Evolutionary conservation across 1,140 invertebrate species (phyloP).

Genomic region (Anastatus disparis): DNA sequence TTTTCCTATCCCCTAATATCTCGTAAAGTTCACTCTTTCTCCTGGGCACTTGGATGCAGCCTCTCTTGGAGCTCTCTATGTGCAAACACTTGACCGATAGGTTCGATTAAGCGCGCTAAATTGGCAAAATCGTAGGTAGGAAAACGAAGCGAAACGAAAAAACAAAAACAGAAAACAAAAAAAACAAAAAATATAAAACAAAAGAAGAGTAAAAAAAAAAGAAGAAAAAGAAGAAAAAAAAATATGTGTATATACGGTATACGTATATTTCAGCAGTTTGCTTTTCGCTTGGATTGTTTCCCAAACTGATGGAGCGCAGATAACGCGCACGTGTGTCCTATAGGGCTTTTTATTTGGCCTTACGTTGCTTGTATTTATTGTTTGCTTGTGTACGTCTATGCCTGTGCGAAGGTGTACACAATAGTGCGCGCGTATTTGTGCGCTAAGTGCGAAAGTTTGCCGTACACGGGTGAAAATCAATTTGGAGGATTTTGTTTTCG

Average conservation of each 20-base stretch:
- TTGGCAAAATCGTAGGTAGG: neutral
- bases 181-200: no score
- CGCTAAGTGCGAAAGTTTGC: neutral
- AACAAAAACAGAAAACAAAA: no score
- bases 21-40: constrained; percentile 19
- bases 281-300: constrained; percentile 15
- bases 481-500: neutral
- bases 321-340: constrained; percentile 24
- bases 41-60: constrained; percentile 8
- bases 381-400: no score
- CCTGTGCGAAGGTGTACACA: no score
- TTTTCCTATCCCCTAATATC: no score
- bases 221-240: neutral
- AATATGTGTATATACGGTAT: neutral
- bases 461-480: neutral
- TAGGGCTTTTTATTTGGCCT: constrained; percentile 1
- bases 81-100: neutral
- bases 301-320: constrained; percentile 9
- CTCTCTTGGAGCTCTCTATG: no score
- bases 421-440: no score
- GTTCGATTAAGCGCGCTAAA: neutral
- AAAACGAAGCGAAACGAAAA: no score
- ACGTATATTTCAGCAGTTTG: no score
- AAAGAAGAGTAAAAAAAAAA: neutral
- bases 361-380: no score